These are phyloP conservation scores for Bufo gargarizans DNA, from an alignment of 2,113 vertebrate genomes.

Conservation along the genomic window DNA sequence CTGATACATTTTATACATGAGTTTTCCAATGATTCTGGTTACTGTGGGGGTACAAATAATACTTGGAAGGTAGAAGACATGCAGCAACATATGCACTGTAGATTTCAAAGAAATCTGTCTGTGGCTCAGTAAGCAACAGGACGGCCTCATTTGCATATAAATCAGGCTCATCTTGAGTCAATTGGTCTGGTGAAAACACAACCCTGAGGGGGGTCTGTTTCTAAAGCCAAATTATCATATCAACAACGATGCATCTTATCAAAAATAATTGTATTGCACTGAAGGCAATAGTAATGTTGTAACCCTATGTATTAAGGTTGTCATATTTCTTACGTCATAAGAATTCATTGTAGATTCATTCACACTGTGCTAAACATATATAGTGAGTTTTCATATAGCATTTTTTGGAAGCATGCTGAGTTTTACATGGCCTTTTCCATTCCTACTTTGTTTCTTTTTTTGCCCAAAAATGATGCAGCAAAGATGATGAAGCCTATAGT, in stretches of 20 bases:
- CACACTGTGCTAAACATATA: too few species aligned
- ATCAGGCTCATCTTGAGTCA: background rate
- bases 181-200: constrained; percentile 11
- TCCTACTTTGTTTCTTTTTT: too few species aligned
- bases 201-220: background rate
- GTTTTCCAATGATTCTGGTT: too few species aligned
- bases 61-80: background rate
- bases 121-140: background rate
- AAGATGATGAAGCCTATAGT: too few species aligned
- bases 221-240: constrained; percentile 16
- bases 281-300: background rate
- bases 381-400: too few species aligned
- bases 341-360: too few species aligned
- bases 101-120: background rate
- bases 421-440: too few species aligned
- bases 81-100: background rate
- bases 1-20: too few species aligned
- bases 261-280: background rate
- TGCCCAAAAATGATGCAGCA: too few species aligned
- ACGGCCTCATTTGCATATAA: background rate
- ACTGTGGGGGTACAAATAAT: background rate
- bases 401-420: too few species aligned
- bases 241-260: background rate
- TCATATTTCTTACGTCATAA: too few species aligned
- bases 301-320: too few species aligned